phyloP scores from a whole-genome alignment of 2,888 invertebrate species.

The Slavum lentiscoides region DNA sequence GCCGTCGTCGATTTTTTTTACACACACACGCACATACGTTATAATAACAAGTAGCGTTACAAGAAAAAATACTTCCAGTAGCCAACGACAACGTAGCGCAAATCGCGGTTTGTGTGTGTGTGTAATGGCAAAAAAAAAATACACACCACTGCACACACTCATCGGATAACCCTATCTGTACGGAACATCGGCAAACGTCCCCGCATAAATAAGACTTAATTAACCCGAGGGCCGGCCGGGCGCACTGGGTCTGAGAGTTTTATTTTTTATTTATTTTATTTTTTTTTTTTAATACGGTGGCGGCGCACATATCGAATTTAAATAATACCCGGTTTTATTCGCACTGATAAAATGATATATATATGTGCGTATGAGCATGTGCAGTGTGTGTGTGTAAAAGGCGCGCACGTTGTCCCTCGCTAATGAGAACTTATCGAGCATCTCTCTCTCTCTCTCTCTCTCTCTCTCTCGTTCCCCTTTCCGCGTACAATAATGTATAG shows the following conservation, averaged over 20 bases:
- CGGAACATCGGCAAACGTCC: slow-evolving; percentile 53
- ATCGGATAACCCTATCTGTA: slow-evolving; percentile 52
- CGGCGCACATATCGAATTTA: slow-evolving; percentile 45
- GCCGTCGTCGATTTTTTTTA: background rate
- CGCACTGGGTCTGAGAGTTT: background rate
- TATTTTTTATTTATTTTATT: background rate
- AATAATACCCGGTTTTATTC: slow-evolving; percentile 53
- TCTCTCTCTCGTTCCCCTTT: no score
- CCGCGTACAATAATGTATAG: background rate
- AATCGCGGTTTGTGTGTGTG: slow-evolving; percentile 15
- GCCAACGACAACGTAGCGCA: slow-evolving; percentile 15
- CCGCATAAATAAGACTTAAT: slow-evolving; percentile 54
- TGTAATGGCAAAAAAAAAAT: slow-evolving; percentile 44
- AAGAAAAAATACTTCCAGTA: slow-evolving; percentile 50
- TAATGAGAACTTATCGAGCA: slow-evolving; percentile 53
- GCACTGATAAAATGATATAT: slow-evolving; percentile 52
- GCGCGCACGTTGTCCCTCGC: slow-evolving; percentile 44
- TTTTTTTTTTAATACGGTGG: slow-evolving; percentile 10
- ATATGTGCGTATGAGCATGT: background rate
- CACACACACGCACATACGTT: slow-evolving; percentile 12
- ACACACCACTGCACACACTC: background rate
- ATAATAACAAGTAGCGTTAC: slow-evolving; percentile 49
- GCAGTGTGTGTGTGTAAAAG: background rate
- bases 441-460: slow-evolving; percentile 4
- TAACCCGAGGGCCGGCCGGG: slow-evolving; percentile 35